phyloP scores from a whole-genome alignment of 1,140 invertebrate genomes.

The Pogonomyrmex californicus region DNA sequence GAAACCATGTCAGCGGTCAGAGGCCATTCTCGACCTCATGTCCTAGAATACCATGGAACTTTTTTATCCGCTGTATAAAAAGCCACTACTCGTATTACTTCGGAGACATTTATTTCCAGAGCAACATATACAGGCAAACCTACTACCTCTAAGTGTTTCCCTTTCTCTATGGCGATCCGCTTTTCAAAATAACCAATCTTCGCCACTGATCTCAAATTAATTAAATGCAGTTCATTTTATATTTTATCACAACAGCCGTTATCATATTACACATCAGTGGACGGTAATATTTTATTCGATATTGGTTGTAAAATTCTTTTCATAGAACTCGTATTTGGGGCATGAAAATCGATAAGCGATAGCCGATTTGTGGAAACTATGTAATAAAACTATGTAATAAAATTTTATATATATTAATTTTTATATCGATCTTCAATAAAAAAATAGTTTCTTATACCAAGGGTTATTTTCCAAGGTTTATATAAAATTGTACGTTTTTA shows the following conservation, averaged over 20 bases:
- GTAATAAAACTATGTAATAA: slow-evolving; percentile 11
- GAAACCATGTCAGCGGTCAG: slow-evolving; percentile 44
- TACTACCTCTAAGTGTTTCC: neutral
- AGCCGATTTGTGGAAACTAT: slow-evolving; percentile 3
- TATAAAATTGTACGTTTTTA: neutral
- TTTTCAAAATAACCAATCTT: slow-evolving; percentile 6
- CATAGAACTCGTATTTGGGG: slow-evolving; percentile 25
- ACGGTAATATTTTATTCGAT: neutral
- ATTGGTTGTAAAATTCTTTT: slow-evolving; percentile 9
- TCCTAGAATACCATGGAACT: slow-evolving; percentile 17
- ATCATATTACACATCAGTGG: neutral
- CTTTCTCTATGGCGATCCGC: slow-evolving; percentile 1
- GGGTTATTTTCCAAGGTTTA: neutral
- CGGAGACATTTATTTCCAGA: slow-evolving; percentile 26
- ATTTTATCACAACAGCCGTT: slow-evolving; percentile 5
- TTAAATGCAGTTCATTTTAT: neutral
- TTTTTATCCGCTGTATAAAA: slow-evolving; percentile 41
- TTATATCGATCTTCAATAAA: neutral
- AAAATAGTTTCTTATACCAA: neutral
- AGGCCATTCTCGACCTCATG: slow-evolving; percentile 6
- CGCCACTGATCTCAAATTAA: neutral
- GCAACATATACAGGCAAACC: neutral
- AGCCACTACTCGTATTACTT: slow-evolving; percentile 7
- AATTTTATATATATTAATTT: slow-evolving; percentile 21
- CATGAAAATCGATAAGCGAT: slow-evolving; percentile 16